phyloP scores from a whole-genome alignment of 2,113 vertebrate genomes.

The Passerina amoena region DNA sequence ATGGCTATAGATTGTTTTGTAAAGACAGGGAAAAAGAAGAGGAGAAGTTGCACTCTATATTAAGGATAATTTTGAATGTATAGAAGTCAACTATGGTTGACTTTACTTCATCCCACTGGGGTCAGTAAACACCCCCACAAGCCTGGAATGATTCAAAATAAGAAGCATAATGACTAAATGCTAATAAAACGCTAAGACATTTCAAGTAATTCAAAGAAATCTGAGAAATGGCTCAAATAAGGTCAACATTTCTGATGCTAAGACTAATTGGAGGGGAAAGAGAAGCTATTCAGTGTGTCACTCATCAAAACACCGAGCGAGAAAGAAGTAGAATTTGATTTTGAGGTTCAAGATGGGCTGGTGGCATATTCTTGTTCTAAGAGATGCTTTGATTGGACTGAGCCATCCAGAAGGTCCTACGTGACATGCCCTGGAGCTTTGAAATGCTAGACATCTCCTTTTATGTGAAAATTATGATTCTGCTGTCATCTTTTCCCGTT shows the following conservation, averaged over 20 bases:
- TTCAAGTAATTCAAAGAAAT: not conserved
- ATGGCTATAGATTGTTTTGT: not conserved
- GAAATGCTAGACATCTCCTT: not conserved
- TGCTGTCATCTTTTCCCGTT: not conserved
- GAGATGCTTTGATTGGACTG: not conserved
- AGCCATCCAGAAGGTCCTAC: not conserved
- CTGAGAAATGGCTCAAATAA: not conserved
- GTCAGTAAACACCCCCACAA: not conserved
- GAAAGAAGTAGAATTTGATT: not conserved
- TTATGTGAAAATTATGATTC: not conserved
- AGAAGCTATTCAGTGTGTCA: not conserved
- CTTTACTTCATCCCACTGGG: not conserved
- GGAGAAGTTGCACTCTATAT: not conserved
- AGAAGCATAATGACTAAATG: not conserved
- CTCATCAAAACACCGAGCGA: not conserved
- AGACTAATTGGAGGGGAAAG: not conserved
- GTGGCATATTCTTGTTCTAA: not conserved
- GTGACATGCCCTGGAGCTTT: not conserved
- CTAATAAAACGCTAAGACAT: not conserved
- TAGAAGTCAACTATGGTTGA: not conserved
- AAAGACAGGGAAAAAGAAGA: not conserved
- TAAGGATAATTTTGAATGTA: not conserved
- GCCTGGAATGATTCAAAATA: not conserved
- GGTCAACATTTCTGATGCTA: not conserved
- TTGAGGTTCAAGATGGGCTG: not conserved